Base-by-base conservation (phyloP, 2,797 vertebrate genomes). In the Danio kyathit region DNA sequence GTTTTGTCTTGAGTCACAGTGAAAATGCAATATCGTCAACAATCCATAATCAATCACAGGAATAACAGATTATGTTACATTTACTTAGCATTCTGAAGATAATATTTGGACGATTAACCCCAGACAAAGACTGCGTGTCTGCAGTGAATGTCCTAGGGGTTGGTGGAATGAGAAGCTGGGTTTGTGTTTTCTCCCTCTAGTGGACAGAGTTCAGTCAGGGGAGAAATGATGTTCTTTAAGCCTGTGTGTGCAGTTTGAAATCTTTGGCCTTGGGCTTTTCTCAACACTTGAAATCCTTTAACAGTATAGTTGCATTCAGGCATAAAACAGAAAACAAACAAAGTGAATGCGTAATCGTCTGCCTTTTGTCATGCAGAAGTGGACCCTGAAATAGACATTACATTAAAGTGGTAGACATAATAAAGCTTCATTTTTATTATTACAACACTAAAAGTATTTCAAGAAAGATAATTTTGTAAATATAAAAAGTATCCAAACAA, bases 121-220 rank as follows among this genome's bases (percentile, higher is more conserved):
- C 9, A 40, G 51, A 29, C 9, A 52, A 52, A 69, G 8, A 52
- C n/a, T 40, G 14, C 40, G 5, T n/a, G 21, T 40, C 9, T 41
- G 21, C 12, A 51, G 41, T 43, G 69, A 54, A 43, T 75, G 46
- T 46, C n/a, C 12, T 56, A 41, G 9, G 49, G n/a, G 13, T 73
- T 46, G 43, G 41, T 21, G 7, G 0, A 21, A 17, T 57, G 41
- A 59, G 52, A 72, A 12, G 7, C 40, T 57, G 52, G 1, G 29
- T 29, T 57, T 73, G 41, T 59, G 19, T n/a, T 74, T 60, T 38
- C 13, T 74, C 19, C 56, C 19, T 60, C 56, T 74, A 38, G 71
- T 60, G 71, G 71, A 60, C 43, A 46, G 44, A 73, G 17, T 29
- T 59, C 40, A 14, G 70, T 73, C 17, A 59, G 71, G 56, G 12